Conservation (phyloP, 2,113 vertebrate genomes). For the Saguinus midas region DNA sequence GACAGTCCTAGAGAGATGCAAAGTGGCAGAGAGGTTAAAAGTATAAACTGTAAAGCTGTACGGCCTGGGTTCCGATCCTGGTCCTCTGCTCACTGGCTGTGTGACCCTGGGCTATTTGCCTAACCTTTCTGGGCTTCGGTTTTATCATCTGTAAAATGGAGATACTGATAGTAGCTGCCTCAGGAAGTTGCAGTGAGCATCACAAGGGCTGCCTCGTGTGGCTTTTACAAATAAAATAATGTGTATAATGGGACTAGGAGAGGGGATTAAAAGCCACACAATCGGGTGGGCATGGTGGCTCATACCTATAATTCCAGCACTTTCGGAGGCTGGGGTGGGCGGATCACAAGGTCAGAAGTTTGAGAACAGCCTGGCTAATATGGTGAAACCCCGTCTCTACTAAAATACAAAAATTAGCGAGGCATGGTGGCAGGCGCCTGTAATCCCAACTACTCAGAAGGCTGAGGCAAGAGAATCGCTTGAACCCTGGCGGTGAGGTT, state of each 20-base stretch:
- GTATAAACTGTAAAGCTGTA: not conserved
- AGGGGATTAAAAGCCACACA: not conserved
- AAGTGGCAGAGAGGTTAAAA: not conserved
- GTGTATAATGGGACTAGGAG: not conserved
- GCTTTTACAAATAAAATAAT: not conserved
- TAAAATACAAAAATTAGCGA: too few species aligned
- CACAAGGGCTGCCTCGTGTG: not conserved
- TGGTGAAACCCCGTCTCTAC: too few species aligned
- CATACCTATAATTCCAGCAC: too few species aligned
- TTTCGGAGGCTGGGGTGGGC: too few species aligned
- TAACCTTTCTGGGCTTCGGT: not conserved
- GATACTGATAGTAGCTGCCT: not conserved
- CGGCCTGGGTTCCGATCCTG: not conserved
- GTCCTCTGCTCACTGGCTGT: not conserved
- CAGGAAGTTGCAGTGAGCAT: not conserved
- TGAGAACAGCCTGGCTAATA: too few species aligned
- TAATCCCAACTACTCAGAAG: too few species aligned
- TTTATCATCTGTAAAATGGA: not conserved
- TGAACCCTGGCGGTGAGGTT: too few species aligned
- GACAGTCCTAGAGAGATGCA: not conserved
- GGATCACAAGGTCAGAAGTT: too few species aligned
- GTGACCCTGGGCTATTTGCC: not conserved
- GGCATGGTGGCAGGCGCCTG: too few species aligned
- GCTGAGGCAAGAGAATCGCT: too few species aligned
- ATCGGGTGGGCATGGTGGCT: too few species aligned